Percentiles rank a stretch among this genome's conserved stretches.
Evolutionary conservation across 30 jellyfish, hydroid and myxozoan genomes (phyloP).

Genomic region (Aurelia sp.): DNA sequence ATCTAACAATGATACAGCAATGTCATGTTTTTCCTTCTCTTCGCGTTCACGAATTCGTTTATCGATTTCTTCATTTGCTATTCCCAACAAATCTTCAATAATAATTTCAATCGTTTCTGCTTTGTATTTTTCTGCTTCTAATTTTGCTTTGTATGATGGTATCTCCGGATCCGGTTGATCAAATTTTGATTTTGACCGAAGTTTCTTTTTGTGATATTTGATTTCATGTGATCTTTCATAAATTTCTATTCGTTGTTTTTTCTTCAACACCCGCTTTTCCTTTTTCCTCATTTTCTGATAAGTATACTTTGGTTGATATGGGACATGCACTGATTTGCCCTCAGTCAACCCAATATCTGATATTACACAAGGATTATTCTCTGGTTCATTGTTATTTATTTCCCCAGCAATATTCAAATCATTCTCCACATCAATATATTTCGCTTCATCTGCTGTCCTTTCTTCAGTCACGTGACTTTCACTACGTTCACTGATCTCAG

Average conservation of each 20-base stretch:
- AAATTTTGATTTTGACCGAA: neutral
- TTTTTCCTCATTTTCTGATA: slow-evolving; percentile 37
- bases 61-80: neutral
- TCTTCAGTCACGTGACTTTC: neutral
- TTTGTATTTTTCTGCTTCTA: slow-evolving; percentile 9
- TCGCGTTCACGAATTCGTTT: neutral
- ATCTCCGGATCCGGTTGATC: slow-evolving; percentile 44
- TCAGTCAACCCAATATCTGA: neutral
- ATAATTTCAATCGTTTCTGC: neutral
- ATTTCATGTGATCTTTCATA: slow-evolving; percentile 8
- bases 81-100: neutral
- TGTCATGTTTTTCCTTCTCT: neutral
- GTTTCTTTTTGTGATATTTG: neutral
- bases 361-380: neutral
- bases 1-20: neutral
- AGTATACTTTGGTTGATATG: neutral
- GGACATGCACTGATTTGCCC: neutral
- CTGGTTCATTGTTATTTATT: neutral
- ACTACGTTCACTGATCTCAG: neutral
- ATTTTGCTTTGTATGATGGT: slow-evolving; percentile 65
- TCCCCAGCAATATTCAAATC: neutral
- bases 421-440: neutral
- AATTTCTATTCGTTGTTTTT: slow-evolving; percentile 30
- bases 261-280: slow-evolving; percentile 16
- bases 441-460: neutral